Base-by-base conservation (phyloP, 2,888 invertebrate species). In the Athalia rosae region DNA sequence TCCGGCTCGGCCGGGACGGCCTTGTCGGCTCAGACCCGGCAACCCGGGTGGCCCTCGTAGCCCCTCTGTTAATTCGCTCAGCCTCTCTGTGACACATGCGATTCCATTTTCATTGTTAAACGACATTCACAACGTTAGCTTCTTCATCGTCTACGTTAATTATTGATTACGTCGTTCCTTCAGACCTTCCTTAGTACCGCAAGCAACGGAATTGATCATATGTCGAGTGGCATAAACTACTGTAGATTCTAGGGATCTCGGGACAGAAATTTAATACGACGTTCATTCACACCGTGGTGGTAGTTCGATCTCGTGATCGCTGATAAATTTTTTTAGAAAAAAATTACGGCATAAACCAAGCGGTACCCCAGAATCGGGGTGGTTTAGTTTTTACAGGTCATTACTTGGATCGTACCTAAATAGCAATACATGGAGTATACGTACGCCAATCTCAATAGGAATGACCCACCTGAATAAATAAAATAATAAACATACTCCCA, bases 31-130 rank as follows among this genome's bases (percentile, higher is more conserved):
- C 84, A 89, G 85, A 79, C 93, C 93, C 81, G 92, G 91, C 80
- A 93, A 92, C 0, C 96, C 96, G 58, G 94, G 93, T 79, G 94
- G 94, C 13, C 96, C 96, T 84, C 92, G 91, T 61, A 93, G 91
- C 83, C 92, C 92, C 82, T 91, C 89, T 61, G 91, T 91, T 89
- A 93, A 89, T 88, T 93, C 92, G 86, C 92, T 92, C 89, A 92
- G 88, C 86, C 91, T 91, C 87, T 93, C 93, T 93, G 89, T 89
- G 89, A 83, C 88, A 86, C 85, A 86, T 86, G 85, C 85, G 81
- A 81, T 82, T 81, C 83, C 80, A 79, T 82, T 61, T 83, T 83
- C 83, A 83, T 80, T 76, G 76, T 78, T 77, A 80, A 76, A 81
- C 78, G 76, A 76, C 77, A 76, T 63, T 77, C 71, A 64, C 77